These are phyloP conservation scores for Cryptoblepharus egeriae DNA, from an alignment of 2,797 vertebrate genomes.

Conservation along the genomic window DNA sequence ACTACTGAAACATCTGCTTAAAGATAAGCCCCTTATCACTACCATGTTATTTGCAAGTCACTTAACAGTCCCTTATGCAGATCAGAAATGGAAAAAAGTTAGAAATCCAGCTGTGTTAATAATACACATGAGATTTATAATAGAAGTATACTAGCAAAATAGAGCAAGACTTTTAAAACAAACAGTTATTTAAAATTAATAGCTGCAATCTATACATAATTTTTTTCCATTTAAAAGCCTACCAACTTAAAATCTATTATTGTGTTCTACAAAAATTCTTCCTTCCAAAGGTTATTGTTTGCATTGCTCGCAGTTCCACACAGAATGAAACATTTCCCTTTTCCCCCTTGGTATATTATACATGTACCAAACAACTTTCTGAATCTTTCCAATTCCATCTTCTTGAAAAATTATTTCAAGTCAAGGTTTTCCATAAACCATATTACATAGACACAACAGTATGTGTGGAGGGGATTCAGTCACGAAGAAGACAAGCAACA, in stretches of 20 bases:
- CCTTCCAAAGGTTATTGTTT: conserved; percentile 65
- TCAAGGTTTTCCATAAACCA: conserved; percentile 39
- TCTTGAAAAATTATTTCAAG: conserved; percentile 43
- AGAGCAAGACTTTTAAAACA: background rate
- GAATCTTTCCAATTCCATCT: conserved; percentile 33
- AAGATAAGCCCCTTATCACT: conserved; percentile 70
- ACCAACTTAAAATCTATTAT: background rate
- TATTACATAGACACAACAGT: conserved; percentile 27
- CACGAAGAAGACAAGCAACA: background rate
- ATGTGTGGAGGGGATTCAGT: conserved; percentile 20
- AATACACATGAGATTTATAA: conserved; percentile 7
- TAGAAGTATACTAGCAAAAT: background rate
- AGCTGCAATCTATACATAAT: background rate
- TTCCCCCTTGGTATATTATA: conserved; percentile 49
- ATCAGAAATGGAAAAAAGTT: background rate
- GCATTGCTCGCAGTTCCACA: conserved; percentile 59
- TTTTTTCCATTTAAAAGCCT: background rate
- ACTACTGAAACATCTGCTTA: conserved; percentile 69
- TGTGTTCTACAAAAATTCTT: conserved; percentile 61
- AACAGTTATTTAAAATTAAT: background rate
- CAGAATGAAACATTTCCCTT: conserved; percentile 43
- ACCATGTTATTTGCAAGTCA: conserved; percentile 63
- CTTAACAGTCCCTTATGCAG: conserved; percentile 40
- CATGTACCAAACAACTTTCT: conserved; percentile 34
- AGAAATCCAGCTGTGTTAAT: background rate